phyloP scores from a whole-genome alignment of 2,113 vertebrate genomes.

The Sakesphorus luctuosus region DNA sequence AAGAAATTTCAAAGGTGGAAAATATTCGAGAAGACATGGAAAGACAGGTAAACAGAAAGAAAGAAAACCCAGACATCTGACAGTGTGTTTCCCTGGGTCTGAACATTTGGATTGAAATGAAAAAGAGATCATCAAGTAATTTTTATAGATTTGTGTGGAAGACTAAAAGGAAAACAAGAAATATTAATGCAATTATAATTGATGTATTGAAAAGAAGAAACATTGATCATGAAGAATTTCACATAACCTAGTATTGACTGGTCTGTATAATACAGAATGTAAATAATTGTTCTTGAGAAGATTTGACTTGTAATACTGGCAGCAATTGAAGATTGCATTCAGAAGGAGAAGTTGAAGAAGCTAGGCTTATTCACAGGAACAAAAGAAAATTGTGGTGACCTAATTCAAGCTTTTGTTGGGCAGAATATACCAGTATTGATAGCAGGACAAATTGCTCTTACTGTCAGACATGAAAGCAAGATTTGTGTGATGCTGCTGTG shows the following conservation, averaged over 20 bases:
- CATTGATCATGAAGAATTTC: constrained; percentile 66
- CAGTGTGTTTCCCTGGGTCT: background rate
- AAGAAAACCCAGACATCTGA: background rate
- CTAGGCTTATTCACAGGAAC: constrained; percentile 50
- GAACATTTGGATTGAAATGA: constrained; percentile 27
- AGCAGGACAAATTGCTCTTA: constrained; percentile 67
- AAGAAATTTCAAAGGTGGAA: background rate
- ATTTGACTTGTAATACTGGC: constrained; percentile 22
- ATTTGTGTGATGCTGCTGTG: constrained; percentile 2
- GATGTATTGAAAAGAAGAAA: constrained; percentile 57
- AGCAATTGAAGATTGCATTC: constrained; percentile 28
- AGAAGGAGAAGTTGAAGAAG: constrained; percentile 61
- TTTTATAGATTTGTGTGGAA: constrained; percentile 20
- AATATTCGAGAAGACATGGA: background rate
- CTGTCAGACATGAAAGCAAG: constrained; percentile 64
- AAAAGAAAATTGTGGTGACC: constrained; percentile 78
- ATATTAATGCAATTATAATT: constrained; percentile 67
- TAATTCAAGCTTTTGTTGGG: constrained; percentile 75
- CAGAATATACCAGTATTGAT: constrained; percentile 67
- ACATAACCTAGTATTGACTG: constrained; percentile 39
- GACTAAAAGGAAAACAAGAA: constrained; percentile 55
- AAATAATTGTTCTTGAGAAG: constrained; percentile 59
- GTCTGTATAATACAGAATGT: constrained; percentile 10
- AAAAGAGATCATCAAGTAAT: constrained; percentile 33
- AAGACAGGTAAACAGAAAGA: background rate